Conservation (phyloP, 2,888 invertebrate species). For the Heliconius erato region DNA sequence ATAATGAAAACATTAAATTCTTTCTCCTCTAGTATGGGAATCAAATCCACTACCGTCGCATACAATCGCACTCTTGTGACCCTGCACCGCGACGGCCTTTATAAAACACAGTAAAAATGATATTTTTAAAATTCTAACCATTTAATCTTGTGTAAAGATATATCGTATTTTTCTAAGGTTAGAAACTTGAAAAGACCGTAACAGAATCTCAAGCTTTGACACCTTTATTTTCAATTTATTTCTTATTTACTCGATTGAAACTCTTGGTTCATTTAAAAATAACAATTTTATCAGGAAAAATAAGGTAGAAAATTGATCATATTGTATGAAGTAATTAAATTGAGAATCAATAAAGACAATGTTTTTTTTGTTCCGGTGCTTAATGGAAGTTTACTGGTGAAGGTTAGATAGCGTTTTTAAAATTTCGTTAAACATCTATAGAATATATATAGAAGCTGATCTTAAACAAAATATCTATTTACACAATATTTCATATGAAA, state of each 20-base stretch:
- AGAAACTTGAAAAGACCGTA: constrained; percentile 17
- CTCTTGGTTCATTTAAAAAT: not conserved
- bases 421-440: too few relatives aligned
- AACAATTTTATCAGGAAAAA: constrained; percentile 10
- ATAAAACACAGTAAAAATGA: not conserved
- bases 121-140: not conserved
- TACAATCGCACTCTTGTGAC: not conserved
- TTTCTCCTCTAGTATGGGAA: not conserved
- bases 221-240: constrained; percentile 33
- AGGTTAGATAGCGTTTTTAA: too few relatives aligned
- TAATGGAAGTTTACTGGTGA: not conserved
- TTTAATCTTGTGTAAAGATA: not conserved
- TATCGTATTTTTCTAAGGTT: constrained; percentile 12
- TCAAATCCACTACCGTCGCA: not conserved
- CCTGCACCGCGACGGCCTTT: not conserved
- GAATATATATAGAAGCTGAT: too few relatives aligned
- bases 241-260: constrained; percentile 12
- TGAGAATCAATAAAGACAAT: not conserved
- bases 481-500: too few relatives aligned
- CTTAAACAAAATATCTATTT: too few relatives aligned
- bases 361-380: constrained; percentile 1
- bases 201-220: constrained; percentile 20
- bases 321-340: constrained; percentile 15
- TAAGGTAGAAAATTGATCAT: constrained; percentile 3
- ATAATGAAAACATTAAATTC: too few relatives aligned